Conservation (phyloP, 2,888 invertebrate genomes). For the Empis stercorea region DNA sequence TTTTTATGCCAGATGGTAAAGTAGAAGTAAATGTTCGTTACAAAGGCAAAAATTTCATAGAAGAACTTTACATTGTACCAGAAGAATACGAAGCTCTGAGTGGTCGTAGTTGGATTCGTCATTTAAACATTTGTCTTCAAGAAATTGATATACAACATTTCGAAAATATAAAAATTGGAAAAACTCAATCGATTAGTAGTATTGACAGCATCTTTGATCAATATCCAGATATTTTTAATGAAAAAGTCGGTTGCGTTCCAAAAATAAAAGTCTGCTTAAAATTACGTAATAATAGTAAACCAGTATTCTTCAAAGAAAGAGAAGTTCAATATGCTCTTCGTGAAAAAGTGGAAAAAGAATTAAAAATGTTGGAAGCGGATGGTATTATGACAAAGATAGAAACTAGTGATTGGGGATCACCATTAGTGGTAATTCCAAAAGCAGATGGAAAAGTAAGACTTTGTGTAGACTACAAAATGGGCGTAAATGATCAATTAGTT, state of each 20-base stretch:
- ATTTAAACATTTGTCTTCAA: conserved; percentile 2
- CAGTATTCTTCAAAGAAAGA: conserved; percentile 9
- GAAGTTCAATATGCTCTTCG: conserved; percentile 9
- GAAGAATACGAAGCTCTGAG: conserved; percentile 6
- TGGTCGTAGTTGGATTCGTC: conserved; percentile 8
- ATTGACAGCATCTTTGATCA: neutral
- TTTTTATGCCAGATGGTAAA: conserved; percentile 7
- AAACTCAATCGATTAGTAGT: neutral
- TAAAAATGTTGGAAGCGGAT: conserved; percentile 6
- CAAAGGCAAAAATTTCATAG: conserved; percentile 3
- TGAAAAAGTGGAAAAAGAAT: conserved; percentile 8
- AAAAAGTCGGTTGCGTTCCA: conserved; percentile 10
- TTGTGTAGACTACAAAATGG: conserved; percentile 12
- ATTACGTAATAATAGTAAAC: conserved; percentile 6
- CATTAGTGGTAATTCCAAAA: conserved; percentile 10
- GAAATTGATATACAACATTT: neutral
- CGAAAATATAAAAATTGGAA: neutral
- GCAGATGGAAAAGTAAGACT: conserved; percentile 9
- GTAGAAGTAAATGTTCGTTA: conserved; percentile 5
- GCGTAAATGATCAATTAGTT: conserved; percentile 9
- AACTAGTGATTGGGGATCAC: conserved; percentile 10
- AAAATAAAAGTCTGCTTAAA: conserved; percentile 4
- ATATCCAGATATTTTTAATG: neutral
- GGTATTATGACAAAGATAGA: conserved; percentile 10
- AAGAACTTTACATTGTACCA: conserved; percentile 10